Percentiles rank a stretch among this genome's conserved stretches.
Evolutionary conservation across 2,797 vertebrate genomes (phyloP).

Genomic region (Limnodromus scolopaceus): DNA sequence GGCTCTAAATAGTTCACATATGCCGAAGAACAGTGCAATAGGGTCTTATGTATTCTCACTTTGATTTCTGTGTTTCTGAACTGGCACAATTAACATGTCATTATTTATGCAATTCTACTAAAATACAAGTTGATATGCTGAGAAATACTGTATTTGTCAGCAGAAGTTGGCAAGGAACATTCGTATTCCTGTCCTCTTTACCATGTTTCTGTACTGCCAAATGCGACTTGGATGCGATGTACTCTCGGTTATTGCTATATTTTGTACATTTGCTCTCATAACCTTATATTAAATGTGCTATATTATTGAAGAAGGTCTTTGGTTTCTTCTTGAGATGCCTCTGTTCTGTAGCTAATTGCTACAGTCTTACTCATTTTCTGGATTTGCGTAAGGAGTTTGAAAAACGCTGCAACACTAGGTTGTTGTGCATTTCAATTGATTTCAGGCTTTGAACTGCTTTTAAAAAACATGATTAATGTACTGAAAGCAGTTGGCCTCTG

Average conservation of each 20-base stretch:
- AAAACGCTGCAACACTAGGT: neutral
- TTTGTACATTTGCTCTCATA: neutral
- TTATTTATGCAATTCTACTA: neutral
- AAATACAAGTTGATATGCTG: neutral
- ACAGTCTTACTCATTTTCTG: neutral
- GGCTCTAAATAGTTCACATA: neutral
- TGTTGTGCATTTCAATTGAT: neutral
- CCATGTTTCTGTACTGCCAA: neutral
- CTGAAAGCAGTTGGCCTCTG: conserved; percentile 77
- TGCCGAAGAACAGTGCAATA: neutral
- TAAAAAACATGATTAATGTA: conserved; percentile 83
- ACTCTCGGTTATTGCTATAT: neutral
- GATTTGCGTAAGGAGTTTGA: neutral
- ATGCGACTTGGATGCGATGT: neutral
- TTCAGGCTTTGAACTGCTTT: neutral
- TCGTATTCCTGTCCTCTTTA: neutral
- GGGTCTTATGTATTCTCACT: neutral
- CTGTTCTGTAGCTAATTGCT: neutral
- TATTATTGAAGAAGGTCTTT: neutral
- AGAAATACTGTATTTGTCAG: conserved; percentile 13
- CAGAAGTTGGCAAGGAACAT: neutral
- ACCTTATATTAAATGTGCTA: neutral
- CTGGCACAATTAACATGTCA: neutral
- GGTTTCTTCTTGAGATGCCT: neutral
- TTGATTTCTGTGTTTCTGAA: neutral